Evolutionary conservation across 2,888 invertebrate species (phyloP), one percentile per base, ranked within the genome.

Genomic region (Limulus polyphemus): DNA sequence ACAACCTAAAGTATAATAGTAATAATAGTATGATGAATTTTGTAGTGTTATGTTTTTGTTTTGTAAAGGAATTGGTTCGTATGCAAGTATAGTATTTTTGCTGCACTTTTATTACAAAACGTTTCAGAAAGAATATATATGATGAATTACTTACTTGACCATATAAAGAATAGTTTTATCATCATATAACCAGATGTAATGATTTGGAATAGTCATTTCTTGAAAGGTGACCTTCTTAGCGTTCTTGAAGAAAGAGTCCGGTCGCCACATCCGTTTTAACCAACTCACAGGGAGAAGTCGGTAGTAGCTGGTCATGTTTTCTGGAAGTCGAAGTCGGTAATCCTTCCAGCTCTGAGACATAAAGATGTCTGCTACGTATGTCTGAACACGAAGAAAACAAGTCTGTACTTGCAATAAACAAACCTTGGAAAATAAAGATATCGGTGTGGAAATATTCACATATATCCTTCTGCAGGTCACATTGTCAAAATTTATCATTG

Each of bases 131-230:
- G 7, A 32, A 32, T 32, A 32, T 32, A 32, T 32, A 32, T 32
- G 5, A 32, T 32, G 32, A 13, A 60, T 77, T 47, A 64, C 83
- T 82, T 77, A 90, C 88, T 91, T 91, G 51, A 90, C 90, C 90
- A 91, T 92, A 75, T 92, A 92, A 47, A 92, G 83, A 66, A 92
- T 79, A 0, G 90, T 90, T 77, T 92, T 92, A 75, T 92, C 91
- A 72, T 90, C 89, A 72, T 91, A 91, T 64, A 92, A 77, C 90
- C 91, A 91, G 12, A 92, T 79, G 75, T 92, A 92, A 76, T 92
- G 91, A 74, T 92, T 92, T 0, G 92, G 91, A 75, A 92, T 90
- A 75, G 90, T 90, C 90, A 92, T 91, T 78, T 91, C 90, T 71
- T 92, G 92, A 73, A 92, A 91, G 14, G 90, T 90, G 52, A 84